Evolutionary conservation across 2,113 vertebrate genomes (phyloP).

Genomic region (Protobothrops mucrosquamatus): DNA sequence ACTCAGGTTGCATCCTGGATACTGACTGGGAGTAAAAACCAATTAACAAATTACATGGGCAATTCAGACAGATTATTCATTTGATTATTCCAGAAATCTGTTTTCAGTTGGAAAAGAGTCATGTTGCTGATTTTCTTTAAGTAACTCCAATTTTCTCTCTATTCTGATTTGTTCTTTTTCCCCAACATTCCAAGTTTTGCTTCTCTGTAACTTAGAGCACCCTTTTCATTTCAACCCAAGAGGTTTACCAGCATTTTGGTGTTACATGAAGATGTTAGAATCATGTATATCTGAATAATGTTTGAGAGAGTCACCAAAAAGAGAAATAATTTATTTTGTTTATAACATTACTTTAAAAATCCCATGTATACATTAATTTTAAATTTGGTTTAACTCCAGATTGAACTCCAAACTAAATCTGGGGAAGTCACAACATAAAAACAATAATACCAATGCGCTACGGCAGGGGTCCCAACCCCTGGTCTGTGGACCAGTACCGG

Average conservation of each 20-base stretch:
- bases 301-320: not conserved
- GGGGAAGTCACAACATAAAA: not conserved
- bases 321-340: not conserved
- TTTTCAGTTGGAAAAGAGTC: not conserved
- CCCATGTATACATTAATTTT: not conserved
- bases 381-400: not conserved
- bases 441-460: not conserved
- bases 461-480: no score
- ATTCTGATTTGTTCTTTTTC: not conserved
- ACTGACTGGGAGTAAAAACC: not conserved
- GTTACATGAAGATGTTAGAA: no score
- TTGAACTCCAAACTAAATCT: not conserved
- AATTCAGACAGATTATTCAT: not conserved
- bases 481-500: no score
- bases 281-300: no score
- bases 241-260: no score
- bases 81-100: not conserved
- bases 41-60: not conserved
- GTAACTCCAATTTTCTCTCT: not conserved
- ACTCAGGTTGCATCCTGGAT: not conserved
- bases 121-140: not conserved
- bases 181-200: not conserved
- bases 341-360: not conserved
- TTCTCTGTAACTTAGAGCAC: not conserved
- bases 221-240: no score